These are phyloP conservation scores for Brachystomella parvula DNA, from an alignment of 1,140 invertebrate genomes.

Conservation along the genomic window DNA sequence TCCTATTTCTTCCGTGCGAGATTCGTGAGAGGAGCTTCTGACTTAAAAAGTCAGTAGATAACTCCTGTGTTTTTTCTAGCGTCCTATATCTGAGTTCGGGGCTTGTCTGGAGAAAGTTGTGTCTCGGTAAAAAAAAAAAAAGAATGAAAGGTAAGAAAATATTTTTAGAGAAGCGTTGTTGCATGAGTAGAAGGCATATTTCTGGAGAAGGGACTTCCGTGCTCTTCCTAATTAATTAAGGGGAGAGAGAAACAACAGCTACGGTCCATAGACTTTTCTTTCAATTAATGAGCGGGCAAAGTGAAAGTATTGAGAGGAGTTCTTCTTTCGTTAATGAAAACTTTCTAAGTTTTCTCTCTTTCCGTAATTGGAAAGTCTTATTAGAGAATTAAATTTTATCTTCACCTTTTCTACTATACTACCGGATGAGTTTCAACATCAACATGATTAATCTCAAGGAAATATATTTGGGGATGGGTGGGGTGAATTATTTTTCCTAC, in stretches of 20 bases:
- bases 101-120: no score
- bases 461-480: no score
- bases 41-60: no score
- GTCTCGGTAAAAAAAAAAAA: no score
- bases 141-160: no score
- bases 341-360: conserved; percentile 58
- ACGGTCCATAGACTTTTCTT: not conserved
- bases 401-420: not conserved
- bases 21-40: no score
- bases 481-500: no score
- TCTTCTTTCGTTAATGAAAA: not conserved
- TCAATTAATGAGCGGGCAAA: conserved; percentile 5
- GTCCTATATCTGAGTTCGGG: no score
- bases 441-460: conserved; percentile 48
- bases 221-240: conserved; percentile 8
- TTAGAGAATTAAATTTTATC: conserved; percentile 8
- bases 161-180: no score
- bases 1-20: no score
- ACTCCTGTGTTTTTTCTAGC: no score
- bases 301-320: not conserved
- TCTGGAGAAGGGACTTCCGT: conserved; percentile 1
- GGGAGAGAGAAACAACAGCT: not conserved
- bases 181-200: not conserved
- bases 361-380: conserved; percentile 14
- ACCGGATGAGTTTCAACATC: conserved; percentile 56